These are phyloP conservation scores for Epiperipatus broadwayi DNA, from an alignment of 2,888 invertebrate genomes.

Conservation along the genomic window DNA sequence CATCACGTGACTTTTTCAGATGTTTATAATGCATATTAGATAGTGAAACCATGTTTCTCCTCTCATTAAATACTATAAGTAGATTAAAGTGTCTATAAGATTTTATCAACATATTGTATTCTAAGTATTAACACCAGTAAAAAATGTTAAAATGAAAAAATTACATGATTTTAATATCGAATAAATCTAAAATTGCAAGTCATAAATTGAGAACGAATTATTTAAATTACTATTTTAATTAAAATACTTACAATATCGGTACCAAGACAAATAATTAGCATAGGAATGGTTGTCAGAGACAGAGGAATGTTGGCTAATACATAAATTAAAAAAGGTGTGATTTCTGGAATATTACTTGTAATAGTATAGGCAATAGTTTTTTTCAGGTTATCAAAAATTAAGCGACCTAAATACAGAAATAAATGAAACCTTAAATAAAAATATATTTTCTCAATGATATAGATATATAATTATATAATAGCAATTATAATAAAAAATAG, in stretches of 20 bases:
- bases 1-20: no score
- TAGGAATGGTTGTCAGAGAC: slow-evolving; percentile 35
- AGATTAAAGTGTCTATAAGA: neutral
- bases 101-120: slow-evolving; percentile 1
- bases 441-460: no score
- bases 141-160: neutral
- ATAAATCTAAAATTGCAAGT: neutral
- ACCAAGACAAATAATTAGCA: slow-evolving; percentile 35
- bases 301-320: slow-evolving; percentile 32
- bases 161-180: neutral
- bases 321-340: slow-evolving; percentile 33
- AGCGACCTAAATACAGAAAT: no score
- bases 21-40: no score
- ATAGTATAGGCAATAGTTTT: slow-evolving; percentile 36
- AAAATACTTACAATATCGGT: slow-evolving; percentile 31
- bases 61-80: no score
- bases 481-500: no score
- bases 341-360: slow-evolving; percentile 35
- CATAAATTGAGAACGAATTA: neutral
- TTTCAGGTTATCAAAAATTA: slow-evolving; percentile 37
- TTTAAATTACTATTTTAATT: slow-evolving; percentile 3
- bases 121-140: neutral
- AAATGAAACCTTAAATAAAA: neutral
- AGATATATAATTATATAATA: no score
- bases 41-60: no score